Conservation (phyloP, 1,140 invertebrate species). For the Gonioctena quinquepunctata region DNA sequence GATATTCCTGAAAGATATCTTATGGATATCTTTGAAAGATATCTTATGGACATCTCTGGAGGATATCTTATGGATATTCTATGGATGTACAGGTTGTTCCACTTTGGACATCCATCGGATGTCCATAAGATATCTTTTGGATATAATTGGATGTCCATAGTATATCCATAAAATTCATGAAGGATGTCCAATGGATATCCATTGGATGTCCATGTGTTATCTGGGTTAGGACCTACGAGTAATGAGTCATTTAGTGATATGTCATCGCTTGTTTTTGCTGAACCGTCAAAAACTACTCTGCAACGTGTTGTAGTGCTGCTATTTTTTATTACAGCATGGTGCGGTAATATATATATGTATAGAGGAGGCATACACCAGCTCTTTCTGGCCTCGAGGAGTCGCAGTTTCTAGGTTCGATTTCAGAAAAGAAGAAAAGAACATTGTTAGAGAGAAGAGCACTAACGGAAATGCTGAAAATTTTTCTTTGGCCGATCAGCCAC, state of each 20-base stretch:
- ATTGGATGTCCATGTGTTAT: too few relatives aligned
- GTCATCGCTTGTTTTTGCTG: constrained; percentile 34
- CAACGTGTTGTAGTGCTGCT: constrained; percentile 39
- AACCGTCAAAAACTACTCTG: constrained; percentile 37
- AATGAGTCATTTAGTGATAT: constrained; percentile 40
- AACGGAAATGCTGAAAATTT: not conserved
- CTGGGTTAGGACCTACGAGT: constrained; percentile 35
- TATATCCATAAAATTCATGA: too few relatives aligned
- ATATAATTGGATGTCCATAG: too few relatives aligned
- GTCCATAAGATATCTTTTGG: too few relatives aligned
- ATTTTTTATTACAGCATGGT: constrained; percentile 42
- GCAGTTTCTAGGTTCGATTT: not conserved
- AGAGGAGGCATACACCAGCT: not conserved
- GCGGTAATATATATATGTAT: constrained; percentile 52
- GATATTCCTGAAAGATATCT: too few relatives aligned
- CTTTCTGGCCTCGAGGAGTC: not conserved
- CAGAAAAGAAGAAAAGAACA: not conserved
- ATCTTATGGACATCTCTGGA: too few relatives aligned
- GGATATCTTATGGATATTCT: too few relatives aligned
- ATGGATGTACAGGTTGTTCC: too few relatives aligned
- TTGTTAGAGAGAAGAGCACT: not conserved
- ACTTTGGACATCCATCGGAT: too few relatives aligned
- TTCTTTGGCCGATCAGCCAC: not conserved
- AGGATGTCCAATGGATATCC: too few relatives aligned
- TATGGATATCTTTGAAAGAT: too few relatives aligned